Conservation (phyloP, 2,888 invertebrate genomes). For the Lasiommata megera region DNA sequence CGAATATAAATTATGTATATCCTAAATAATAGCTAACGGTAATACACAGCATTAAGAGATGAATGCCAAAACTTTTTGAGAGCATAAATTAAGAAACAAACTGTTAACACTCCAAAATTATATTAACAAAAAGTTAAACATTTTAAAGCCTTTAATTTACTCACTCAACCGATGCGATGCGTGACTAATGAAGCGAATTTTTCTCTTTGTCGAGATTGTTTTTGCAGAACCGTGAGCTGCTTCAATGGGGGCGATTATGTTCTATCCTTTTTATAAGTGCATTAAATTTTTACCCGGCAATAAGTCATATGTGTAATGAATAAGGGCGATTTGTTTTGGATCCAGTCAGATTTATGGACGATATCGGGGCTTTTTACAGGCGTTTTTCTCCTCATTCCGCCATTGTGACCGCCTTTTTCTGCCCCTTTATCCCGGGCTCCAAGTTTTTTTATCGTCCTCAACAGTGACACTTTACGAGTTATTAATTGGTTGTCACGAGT, state of each 20-base stretch:
- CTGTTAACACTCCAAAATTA: conserved; percentile 22
- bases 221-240: conserved; percentile 45
- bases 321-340: conserved; percentile 82
- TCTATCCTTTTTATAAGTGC: conserved; percentile 65
- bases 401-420: conserved; percentile 77
- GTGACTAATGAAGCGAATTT: conserved; percentile 72
- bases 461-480: conserved; percentile 80
- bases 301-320: conserved; percentile 81
- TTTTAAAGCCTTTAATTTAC: conserved; percentile 45
- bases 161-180: conserved; percentile 43
- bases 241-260: conserved; percentile 49
- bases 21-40: not conserved
- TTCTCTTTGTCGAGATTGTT: conserved; percentile 58
- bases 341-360: conserved; percentile 77
- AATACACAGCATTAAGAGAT: conserved; percentile 4
- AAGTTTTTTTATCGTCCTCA: conserved; percentile 72
- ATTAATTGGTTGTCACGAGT: conserved; percentile 80
- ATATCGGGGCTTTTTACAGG: conserved; percentile 75
- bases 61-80: conserved; percentile 9
- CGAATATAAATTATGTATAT: not conserved
- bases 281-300: conserved; percentile 70
- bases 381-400: conserved; percentile 72
- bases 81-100: conserved; percentile 16
- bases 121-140: conserved; percentile 35
- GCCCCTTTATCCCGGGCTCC: conserved; percentile 60